Conservation (phyloP, 2,113 vertebrate species). For the Neoarius graeffei region DNA sequence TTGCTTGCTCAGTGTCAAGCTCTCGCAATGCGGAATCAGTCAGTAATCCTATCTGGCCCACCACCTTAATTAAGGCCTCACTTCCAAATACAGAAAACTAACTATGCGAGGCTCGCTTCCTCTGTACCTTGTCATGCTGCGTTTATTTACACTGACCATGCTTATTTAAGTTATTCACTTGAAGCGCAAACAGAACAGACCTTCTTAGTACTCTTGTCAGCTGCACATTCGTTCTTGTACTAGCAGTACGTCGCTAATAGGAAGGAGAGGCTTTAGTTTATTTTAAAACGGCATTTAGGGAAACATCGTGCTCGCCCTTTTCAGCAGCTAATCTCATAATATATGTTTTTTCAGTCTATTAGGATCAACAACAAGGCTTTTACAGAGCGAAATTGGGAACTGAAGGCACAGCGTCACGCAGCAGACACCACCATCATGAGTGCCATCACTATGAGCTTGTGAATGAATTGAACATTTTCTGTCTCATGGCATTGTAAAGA, state of each 20-base stretch:
- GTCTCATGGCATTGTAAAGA: background rate
- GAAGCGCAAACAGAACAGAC: conserved; percentile 73
- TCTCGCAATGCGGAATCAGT: conserved; percentile 58
- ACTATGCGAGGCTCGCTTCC: conserved; percentile 59
- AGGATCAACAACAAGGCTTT: conserved; percentile 18
- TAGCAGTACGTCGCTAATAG: conserved; percentile 43
- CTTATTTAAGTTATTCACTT: conserved; percentile 74
- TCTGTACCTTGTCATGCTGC: conserved; percentile 60
- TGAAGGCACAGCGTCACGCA: background rate
- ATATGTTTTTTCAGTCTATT: conserved; percentile 13
- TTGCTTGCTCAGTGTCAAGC: conserved; percentile 58
- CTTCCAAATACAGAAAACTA: conserved; percentile 64
- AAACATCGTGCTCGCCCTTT: conserved; percentile 39
- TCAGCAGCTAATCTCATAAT: conserved; percentile 36
- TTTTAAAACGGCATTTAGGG: conserved; percentile 38
- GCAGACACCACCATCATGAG: background rate
- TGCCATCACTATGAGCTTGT: background rate
- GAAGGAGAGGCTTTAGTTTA: conserved; percentile 46
- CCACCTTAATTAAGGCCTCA: conserved; percentile 65
- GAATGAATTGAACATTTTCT: background rate
- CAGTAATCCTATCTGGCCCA: conserved; percentile 65
- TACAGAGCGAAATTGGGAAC: background rate
- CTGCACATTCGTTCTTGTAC: conserved; percentile 45
- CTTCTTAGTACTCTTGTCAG: conserved; percentile 61
- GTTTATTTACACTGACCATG: conserved; percentile 76